Evolutionary conservation across 1,140 invertebrate species (phyloP).

Genomic region (Prorops nasuta): DNA sequence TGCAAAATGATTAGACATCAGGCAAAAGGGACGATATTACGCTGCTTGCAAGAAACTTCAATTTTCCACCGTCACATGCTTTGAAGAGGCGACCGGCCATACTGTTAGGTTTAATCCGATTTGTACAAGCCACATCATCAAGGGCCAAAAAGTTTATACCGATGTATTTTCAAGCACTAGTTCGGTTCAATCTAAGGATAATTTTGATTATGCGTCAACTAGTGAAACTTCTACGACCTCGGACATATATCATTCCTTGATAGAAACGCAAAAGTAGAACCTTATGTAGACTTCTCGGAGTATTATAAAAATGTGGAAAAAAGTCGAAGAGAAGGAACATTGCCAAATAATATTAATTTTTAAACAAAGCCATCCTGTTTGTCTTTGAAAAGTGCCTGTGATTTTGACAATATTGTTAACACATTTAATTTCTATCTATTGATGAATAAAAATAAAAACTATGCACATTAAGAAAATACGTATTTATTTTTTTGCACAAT

Average conservation of each 20-base stretch:
- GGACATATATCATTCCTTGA: constrained; percentile 55
- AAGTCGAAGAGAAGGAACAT: constrained; percentile 59
- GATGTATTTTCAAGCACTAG: constrained; percentile 31
- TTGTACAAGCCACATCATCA: constrained; percentile 54
- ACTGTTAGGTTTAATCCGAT: constrained; percentile 62
- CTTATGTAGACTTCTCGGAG: constrained; percentile 83
- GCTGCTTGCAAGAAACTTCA: constrained; percentile 82
- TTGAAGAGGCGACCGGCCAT: constrained; percentile 55
- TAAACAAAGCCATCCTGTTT: no score
- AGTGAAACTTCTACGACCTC: constrained; percentile 47
- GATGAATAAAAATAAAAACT: no score
- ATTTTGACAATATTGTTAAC: background rate
- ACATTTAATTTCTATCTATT: constrained; percentile 5
- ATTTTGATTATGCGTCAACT: constrained; percentile 42
- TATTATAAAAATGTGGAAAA: constrained; percentile 76
- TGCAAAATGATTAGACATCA: constrained; percentile 50
- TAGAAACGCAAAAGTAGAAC: constrained; percentile 66
- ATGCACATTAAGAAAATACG: no score
- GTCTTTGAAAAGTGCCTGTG: background rate
- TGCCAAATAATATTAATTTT: constrained; percentile 60
- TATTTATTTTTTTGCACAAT: no score
- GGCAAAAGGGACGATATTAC: constrained; percentile 77
- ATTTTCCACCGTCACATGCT: constrained; percentile 71
- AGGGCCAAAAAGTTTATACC: constrained; percentile 19
- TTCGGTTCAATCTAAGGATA: constrained; percentile 38